Evolutionary conservation across 2,113 vertebrate species (phyloP), one percentile per base, ranked within the genome.

Genomic region (Bubalus kerabau): DNA sequence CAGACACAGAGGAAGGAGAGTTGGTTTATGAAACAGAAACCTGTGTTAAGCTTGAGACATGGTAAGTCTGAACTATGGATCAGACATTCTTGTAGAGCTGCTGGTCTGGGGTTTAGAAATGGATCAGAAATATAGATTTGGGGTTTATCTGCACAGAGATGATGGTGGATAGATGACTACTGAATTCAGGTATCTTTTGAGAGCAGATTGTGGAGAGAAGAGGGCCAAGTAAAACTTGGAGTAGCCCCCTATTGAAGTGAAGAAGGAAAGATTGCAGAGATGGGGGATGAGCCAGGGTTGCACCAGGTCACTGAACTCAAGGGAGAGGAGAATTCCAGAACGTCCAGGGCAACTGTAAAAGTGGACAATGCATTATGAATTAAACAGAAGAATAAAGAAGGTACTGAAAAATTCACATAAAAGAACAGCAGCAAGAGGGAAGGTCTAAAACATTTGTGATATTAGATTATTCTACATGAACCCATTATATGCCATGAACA

Each of bases 11-110:
- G 36, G 30, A 64, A 57, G 36, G 71, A 43, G 48, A 84, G 16
- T 40, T 83, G 12, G 71, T 62, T 87, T 60, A 91, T n/a, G 26
- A 87, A 59, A 43, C 74, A 46, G 52, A 95, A 81, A 85, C 4
- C 54, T n/a, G 24, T 3, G 2, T 28, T 83, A 57, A 8, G 24
- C 52, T 93, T 28, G 46, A 19, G 48, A 87, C 17, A 26, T 11
- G 11, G 28, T 28, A 19, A 78, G 21, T 92, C 36, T 94, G 40
- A 17, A 83, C 43, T 57, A 23, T 52, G 43, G 30, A 5, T 60
- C 74, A 71, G 40, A n/a, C 23, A 36, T 40, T 64, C 24, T 57
- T 10, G 8, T 67, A 87, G 64, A 50, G 87, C n/a, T 62, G 5
- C 12, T 81, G 52, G 6, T 59, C 21, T 40, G 36, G 83, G 36